Evolutionary conservation across 2,888 invertebrate genomes (phyloP).

Genomic region (Drosophila conformis): DNA sequence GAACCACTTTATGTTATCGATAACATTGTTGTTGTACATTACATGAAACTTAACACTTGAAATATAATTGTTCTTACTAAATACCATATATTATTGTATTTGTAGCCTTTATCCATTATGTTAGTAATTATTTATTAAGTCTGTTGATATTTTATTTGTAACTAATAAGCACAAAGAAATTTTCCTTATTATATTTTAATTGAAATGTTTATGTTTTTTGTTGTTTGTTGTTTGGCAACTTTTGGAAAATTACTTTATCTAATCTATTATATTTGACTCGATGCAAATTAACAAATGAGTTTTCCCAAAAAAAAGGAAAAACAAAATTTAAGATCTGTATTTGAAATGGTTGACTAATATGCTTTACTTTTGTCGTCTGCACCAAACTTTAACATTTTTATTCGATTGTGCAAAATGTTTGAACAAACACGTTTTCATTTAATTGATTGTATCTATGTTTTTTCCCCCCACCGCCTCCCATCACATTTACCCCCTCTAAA

Average conservation of each 20-base stretch:
- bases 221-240: not conserved
- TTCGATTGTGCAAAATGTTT: constrained; percentile 36
- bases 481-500: constrained; percentile 38
- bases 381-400: constrained; percentile 46
- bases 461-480: constrained; percentile 19
- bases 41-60: not conserved
- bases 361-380: constrained; percentile 56
- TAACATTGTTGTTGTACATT: not conserved
- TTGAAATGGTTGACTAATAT: constrained; percentile 22
- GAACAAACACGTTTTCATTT: constrained; percentile 47
- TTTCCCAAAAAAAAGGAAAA: not conserved
- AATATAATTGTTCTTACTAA: not conserved
- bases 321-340: not conserved
- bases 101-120: not conserved
- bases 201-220: too few species aligned
- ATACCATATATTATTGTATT: not conserved
- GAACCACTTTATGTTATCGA: not conserved
- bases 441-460: constrained; percentile 57
- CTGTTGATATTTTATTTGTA: not conserved
- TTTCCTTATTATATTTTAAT: not conserved
- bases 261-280: not conserved
- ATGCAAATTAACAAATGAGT: constrained; percentile 3
- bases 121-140: not conserved
- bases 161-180: not conserved
- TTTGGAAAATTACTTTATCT: not conserved